These are phyloP conservation scores for Danaus plexippus DNA, from an alignment of 1,140 invertebrate genomes.

Conservation along the genomic window DNA sequence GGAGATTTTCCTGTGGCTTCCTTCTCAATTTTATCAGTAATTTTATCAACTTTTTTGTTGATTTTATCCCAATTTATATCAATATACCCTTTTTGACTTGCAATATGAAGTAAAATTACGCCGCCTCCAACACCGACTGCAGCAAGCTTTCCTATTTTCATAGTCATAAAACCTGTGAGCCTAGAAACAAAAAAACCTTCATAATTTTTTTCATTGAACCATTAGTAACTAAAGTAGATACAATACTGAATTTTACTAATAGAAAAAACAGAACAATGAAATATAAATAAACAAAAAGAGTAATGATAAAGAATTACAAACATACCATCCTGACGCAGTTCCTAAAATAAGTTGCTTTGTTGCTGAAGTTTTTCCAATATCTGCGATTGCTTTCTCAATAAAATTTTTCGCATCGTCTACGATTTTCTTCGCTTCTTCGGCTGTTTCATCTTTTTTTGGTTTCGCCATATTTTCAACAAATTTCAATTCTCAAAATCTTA, in stretches of 20 bases:
- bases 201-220: too few relatives aligned
- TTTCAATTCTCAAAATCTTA: not conserved
- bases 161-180: conserved; percentile 89
- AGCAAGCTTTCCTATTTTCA: conserved; percentile 93
- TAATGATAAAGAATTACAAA: conserved; percentile 14
- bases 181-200: conserved; percentile 63
- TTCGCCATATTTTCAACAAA: conserved; percentile 41
- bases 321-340: conserved; percentile 89
- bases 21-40: conserved; percentile 85
- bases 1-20: conserved; percentile 80
- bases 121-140: conserved; percentile 91
- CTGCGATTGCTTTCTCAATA: conserved; percentile 81
- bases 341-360: conserved; percentile 91
- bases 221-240: too few relatives aligned
- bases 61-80: conserved; percentile 93
- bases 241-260: too few relatives aligned
- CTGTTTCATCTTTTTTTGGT: conserved; percentile 52
- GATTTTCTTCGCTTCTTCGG: conserved; percentile 73
- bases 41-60: conserved; percentile 84
- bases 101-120: conserved; percentile 90
- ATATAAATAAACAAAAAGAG: conserved; percentile 11
- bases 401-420: conserved; percentile 77
- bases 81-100: conserved; percentile 92
- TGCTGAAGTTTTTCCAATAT: conserved; percentile 86
- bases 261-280: too few relatives aligned